phyloP scores from a whole-genome alignment of 2,888 invertebrate species.

The Acanthosepion pharaonis region DNA sequence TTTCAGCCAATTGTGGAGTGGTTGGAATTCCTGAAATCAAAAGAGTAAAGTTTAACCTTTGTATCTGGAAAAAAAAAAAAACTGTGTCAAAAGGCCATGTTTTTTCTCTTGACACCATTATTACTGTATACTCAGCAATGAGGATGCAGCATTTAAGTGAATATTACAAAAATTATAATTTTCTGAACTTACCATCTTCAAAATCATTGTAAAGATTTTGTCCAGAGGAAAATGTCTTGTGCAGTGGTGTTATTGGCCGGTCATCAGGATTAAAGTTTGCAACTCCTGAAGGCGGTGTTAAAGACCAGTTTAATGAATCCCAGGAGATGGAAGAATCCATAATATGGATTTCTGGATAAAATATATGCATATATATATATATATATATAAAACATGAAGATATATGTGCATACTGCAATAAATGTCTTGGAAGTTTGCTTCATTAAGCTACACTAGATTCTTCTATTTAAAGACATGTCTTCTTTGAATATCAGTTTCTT shows the following conservation, averaged over 20 bases:
- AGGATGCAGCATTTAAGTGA: too few species aligned
- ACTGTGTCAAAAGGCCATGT: too few species aligned
- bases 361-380: too few species aligned
- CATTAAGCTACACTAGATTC: too few species aligned
- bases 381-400: too few species aligned
- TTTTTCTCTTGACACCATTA: too few species aligned
- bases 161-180: not conserved
- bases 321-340: not conserved
- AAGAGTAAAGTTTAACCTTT: not conserved
- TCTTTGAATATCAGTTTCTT: too few species aligned
- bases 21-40: slow-evolving; percentile 36
- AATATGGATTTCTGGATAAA: not conserved
- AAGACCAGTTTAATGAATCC: not conserved
- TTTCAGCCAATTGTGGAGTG: not conserved
- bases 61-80: too few species aligned
- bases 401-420: too few species aligned
- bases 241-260: slow-evolving; percentile 37
- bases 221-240: not conserved
- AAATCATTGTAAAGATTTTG: not conserved
- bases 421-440: too few species aligned
- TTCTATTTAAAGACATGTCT: too few species aligned
- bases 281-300: not conserved
- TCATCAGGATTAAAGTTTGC: not conserved
- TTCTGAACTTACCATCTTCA: slow-evolving; percentile 39
- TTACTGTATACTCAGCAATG: too few species aligned